Percentiles rank a stretch among this genome's conserved stretches.
Evolutionary conservation across 2,888 invertebrate genomes (phyloP).

Genomic region (Drosophila nr. perissopoda): DNA sequence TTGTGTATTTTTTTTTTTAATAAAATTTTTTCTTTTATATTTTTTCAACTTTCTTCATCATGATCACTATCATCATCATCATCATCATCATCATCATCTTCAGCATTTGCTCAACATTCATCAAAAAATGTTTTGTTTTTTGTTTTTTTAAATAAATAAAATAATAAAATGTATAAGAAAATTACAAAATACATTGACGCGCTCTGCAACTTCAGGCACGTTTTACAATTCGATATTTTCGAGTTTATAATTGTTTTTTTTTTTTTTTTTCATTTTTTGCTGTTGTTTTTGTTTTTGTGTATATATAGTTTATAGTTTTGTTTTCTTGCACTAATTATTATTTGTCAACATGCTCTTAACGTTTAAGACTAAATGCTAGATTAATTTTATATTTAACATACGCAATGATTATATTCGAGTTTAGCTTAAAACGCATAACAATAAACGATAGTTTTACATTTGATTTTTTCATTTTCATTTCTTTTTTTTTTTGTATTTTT

Average conservation of each 20-base stretch:
- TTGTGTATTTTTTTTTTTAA: constrained; percentile 63
- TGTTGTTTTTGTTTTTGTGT: constrained; percentile 34
- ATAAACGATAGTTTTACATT: constrained; percentile 63
- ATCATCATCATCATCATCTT: constrained; percentile 51
- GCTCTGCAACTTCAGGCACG: constrained; percentile 73
- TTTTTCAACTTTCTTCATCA: constrained; percentile 65
- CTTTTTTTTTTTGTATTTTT: constrained; percentile 5
- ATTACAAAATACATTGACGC: constrained; percentile 66
- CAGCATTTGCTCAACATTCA: constrained; percentile 47
- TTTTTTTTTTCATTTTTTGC: constrained; percentile 20
- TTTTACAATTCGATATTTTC: constrained; percentile 56
- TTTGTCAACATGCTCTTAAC: constrained; percentile 67
- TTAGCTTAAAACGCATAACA: constrained; percentile 77
- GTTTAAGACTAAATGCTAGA: constrained; percentile 49
- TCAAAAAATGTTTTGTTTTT: constrained; percentile 52
- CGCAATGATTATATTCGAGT: constrained; percentile 64
- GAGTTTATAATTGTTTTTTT: constrained; percentile 37
- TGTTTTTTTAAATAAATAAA: constrained; percentile 71
- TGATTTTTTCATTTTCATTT: constrained; percentile 6
- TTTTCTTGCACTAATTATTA: constrained; percentile 48
- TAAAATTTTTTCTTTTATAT: constrained; percentile 71
- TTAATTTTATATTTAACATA: constrained; percentile 67
- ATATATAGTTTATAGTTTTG: constrained; percentile 8
- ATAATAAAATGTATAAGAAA: constrained; percentile 71
- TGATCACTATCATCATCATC: constrained; percentile 58